Base-by-base conservation (phyloP, 2,888 invertebrate genomes). In the Drosophila borealis region DNA sequence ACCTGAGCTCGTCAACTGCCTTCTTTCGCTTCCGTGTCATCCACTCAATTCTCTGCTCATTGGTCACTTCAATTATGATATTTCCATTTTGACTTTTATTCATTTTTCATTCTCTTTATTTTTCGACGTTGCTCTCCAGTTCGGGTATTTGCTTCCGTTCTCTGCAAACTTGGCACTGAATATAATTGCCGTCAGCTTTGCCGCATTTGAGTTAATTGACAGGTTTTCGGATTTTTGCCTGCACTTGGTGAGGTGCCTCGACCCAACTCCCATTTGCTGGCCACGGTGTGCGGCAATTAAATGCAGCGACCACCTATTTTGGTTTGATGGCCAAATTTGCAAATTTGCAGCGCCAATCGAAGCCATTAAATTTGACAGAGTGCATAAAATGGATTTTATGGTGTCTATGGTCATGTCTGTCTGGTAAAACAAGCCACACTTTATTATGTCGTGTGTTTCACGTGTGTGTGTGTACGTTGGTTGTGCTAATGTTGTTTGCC, bases 401-500 rank as follows among this genome's bases (percentile, higher is more conserved):
- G 67, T 81, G 72, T 71, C 81, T 71, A 63, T 75, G 80, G 81
- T 74, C 75, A 67, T 72, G 72, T 78, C 60, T 61, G 62, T 57
- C 73, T 62, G 74, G 21, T 70, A 36, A 55, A 56, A 55, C 71
- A 54, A 50, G 37, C 72, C 57, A 42, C 60, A 54, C 44, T 44
- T 37, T n/a, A 45, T 29, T 44, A 45, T 61, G 17, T 34, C 56
- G 53, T 13, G 9, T n/a, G 14, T 37, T 1, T 34, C 45, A 48
- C 33, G 19, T 46, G 37, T 54, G 29, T 48, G 56, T 45, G 29
- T 21, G 37, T 62, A 21, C 46, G n/a, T 42, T 62, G 60, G 61
- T 54, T 69, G 66, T 65, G 67, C 55, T 85, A 81, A 85, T 75
- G 70, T 64, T 89, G 89, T 86, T 89, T 86, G 84, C 89, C 85